Conservation (phyloP, 2,113 vertebrate genomes). For the Centropristis striata region DNA sequence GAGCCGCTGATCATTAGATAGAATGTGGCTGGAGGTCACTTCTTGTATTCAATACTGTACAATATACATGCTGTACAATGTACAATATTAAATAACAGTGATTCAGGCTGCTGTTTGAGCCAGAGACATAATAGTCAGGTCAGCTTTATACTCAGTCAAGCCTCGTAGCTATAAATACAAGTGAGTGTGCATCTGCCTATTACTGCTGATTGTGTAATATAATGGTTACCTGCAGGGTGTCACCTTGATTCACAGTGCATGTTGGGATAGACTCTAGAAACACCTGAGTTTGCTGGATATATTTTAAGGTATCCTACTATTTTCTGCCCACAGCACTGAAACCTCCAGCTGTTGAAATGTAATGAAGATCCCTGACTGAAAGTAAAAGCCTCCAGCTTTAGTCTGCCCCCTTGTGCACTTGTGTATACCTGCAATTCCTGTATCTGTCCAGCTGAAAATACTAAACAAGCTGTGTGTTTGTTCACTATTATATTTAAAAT, state of each 20-base stretch:
- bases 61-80: not conserved
- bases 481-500: too few relatives aligned
- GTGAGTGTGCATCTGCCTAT: not conserved
- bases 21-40: too few relatives aligned
- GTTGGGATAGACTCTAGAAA: not conserved
- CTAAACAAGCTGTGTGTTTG: too few relatives aligned
- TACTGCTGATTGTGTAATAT: not conserved
- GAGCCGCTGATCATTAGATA: too few relatives aligned
- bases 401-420: not conserved
- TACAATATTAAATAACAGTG: not conserved
- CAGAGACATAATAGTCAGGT: not conserved
- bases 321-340: not conserved
- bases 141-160: not conserved
- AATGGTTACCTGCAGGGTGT: constrained; percentile 3
- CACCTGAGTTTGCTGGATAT: too few relatives aligned
- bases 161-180: not conserved
- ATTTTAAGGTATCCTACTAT: not conserved
- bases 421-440: constrained; percentile 2
- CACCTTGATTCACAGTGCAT: not conserved
- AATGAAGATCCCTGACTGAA: not conserved
- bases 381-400: not conserved
- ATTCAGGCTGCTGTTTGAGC: not conserved
- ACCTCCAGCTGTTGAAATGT: not conserved
- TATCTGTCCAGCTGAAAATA: not conserved
- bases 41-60: too few relatives aligned